phyloP scores from a whole-genome alignment of 23 tunicate species.

The Ascidia mentula region DNA sequence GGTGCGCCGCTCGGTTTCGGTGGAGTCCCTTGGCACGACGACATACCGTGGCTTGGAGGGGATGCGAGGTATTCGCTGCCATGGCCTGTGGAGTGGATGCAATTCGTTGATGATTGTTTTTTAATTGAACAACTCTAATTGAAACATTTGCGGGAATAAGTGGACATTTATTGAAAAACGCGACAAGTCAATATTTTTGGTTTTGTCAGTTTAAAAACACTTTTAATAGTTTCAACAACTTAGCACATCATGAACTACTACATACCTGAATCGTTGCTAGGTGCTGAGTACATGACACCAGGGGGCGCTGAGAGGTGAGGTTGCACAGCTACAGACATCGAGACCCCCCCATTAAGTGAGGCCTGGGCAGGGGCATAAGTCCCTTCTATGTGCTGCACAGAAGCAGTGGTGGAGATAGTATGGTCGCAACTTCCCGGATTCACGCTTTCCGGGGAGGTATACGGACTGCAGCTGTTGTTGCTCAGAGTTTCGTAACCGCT shows the following conservation, averaged over 20 bases:
- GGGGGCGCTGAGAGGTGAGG: constrained; percentile 27
- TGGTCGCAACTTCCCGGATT: constrained; percentile 36
- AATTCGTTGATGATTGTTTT: neutral
- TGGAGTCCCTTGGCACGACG: constrained; percentile 38
- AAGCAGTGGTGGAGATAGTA: neutral
- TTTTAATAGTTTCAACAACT: neutral
- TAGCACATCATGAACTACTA: neutral
- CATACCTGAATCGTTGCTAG: constrained; percentile 58
- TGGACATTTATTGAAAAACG: neutral
- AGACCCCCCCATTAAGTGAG: neutral
- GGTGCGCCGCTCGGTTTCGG: constrained; percentile 32
- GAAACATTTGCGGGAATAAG: neutral
- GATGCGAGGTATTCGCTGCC: constrained; percentile 64
- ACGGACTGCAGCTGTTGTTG: constrained; percentile 78
- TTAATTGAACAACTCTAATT: too few species aligned
- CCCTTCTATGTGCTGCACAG: constrained; percentile 2
- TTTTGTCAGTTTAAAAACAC: too few species aligned
- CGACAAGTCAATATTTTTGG: too few species aligned
- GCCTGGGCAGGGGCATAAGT: constrained; percentile 15
- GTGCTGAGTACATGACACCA: constrained; percentile 28
- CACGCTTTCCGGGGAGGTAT: constrained; percentile 76
- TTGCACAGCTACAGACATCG: constrained; percentile 18
- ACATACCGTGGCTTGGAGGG: constrained; percentile 44
- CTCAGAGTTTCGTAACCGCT: constrained; percentile 90
- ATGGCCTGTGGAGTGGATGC: constrained; percentile 23